Evolutionary conservation across 2,888 invertebrate genomes (phyloP).

Genomic region (Nymphalis urticae): DNA sequence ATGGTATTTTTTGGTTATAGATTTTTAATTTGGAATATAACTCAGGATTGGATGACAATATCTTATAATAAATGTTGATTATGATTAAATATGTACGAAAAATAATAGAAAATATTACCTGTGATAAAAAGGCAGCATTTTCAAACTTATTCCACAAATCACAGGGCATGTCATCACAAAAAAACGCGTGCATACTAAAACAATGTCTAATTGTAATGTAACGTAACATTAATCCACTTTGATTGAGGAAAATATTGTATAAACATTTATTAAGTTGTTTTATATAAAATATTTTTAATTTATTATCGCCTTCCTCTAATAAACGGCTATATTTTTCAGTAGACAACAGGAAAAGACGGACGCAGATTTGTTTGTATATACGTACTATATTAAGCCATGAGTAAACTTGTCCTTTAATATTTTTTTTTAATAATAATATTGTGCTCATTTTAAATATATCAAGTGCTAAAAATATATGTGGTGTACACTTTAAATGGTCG

Average conservation of each 20-base stretch:
- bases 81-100: too few relatives aligned
- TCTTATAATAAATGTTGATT: too few relatives aligned
- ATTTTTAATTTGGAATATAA: too few relatives aligned
- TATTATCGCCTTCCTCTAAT: conserved; percentile 43
- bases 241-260: conserved; percentile 37
- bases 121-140: conserved; percentile 42
- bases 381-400: conserved; percentile 10
- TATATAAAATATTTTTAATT: conserved; percentile 37
- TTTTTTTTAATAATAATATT: neutral
- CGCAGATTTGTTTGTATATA: conserved; percentile 32
- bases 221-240: conserved; percentile 26
- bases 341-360: conserved; percentile 44
- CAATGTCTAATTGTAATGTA: conserved; percentile 30
- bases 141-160: conserved; percentile 44
- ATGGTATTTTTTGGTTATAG: too few relatives aligned
- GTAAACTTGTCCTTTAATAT: neutral
- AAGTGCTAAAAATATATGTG: neutral
- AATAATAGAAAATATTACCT: conserved; percentile 36
- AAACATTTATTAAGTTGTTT: conserved; percentile 35
- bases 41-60: too few relatives aligned
- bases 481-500: conserved; percentile 42
- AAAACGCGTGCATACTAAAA: conserved; percentile 36
- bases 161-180: conserved; percentile 39
- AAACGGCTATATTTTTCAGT: conserved; percentile 45
- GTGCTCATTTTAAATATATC: neutral